Evolutionary conservation across 2,797 vertebrate species (phyloP).

Genomic region (Myotis planiceps): DNA sequence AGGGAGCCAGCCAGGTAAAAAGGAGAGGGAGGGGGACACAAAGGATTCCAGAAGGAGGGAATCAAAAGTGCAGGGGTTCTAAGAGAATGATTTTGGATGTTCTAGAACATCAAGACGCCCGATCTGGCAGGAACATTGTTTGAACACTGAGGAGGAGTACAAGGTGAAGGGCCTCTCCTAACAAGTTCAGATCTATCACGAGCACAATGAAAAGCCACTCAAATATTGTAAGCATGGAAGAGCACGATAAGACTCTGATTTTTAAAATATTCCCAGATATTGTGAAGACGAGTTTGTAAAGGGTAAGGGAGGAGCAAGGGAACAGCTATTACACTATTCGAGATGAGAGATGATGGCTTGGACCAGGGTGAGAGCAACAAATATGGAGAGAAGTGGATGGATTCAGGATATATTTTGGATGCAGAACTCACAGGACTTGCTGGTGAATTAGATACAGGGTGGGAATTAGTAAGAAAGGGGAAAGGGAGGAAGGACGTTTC

Average conservation of each 20-base stretch:
- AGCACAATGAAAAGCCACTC: neutral
- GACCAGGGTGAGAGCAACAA: neutral
- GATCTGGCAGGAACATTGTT: neutral
- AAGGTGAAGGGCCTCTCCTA: neutral
- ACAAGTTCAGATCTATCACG: slow-evolving; percentile 14
- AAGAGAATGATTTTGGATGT: neutral
- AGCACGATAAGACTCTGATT: neutral
- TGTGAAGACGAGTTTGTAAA: slow-evolving; percentile 7
- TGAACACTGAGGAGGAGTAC: neutral
- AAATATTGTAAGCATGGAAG: slow-evolving; percentile 7
- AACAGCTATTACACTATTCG: neutral
- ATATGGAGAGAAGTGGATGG: neutral
- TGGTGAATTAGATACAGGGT: neutral
- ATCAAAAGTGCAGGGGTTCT: neutral
- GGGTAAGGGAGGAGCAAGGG: neutral
- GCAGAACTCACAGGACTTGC: neutral
- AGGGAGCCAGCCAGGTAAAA: neutral
- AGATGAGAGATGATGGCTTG: neutral
- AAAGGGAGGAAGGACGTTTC: neutral
- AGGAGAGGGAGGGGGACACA: neutral
- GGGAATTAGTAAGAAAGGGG: neutral
- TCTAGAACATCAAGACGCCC: neutral
- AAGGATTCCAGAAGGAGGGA: neutral
- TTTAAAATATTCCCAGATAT: neutral
- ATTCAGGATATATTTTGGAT: neutral